Evolutionary conservation across 1,140 invertebrate species (phyloP), one percentile per base, ranked within the genome.

Genomic region (Vollenhovia emeryi): DNA sequence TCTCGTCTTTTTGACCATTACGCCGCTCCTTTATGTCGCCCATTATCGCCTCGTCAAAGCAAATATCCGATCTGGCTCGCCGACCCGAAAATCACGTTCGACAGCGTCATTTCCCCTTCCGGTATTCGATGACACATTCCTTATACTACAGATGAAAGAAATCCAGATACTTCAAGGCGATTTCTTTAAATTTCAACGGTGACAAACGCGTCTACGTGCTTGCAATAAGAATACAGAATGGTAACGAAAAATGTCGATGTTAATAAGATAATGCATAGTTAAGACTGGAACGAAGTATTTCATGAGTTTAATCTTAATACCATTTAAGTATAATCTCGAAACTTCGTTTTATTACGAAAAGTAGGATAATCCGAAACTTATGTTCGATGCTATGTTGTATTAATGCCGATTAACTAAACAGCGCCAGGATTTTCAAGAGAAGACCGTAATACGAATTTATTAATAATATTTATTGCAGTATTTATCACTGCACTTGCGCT

Each of bases 21-120:
- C 66, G 45, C 85, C 43, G 24, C 43, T 86, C 69, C 50, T 69
- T 78, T 88, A 68, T 66, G 33, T 27, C 68, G 27, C 43, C 50
- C 21, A 52, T 36, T 52, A 69, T 52, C 57, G 60, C 48, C 69
- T 80, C 85, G 84, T 93, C 91, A 91, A 92, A 94, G 90, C 93
- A 93, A 90, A 93, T 92, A 93, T 94, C 93, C 86, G 87, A 80
- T 36, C n/a, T 55, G 78, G 13, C 40, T 89, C 43, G 43, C n/a
- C 64, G 84, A 78, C 59, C 75, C 52, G 75, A 89, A 90, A 89
- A 87, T 85, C 85, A 90, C 88, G 90, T 91, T 86, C 85, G 92
- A 91, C 93, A 91, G 92, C 89, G 92, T 55, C 84, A 78, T 64
- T 93, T 94, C 93, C 93, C 68, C 43, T 93, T 94, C 90, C 93